These are phyloP conservation scores for Tineola bisselliella DNA, from an alignment of 2,888 invertebrate species.

Conservation along the genomic window DNA sequence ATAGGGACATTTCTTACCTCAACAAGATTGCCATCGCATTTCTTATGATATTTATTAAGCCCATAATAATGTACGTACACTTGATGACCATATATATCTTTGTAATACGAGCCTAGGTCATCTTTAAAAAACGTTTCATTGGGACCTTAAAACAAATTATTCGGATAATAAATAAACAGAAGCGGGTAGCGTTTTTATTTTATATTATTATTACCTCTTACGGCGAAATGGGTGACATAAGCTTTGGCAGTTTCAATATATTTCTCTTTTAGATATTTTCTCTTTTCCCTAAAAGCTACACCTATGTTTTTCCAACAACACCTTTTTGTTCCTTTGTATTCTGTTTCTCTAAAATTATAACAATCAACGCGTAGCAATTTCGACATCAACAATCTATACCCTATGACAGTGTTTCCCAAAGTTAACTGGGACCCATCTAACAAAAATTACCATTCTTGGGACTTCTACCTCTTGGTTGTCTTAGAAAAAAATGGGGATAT, in stretches of 20 bases:
- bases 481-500: too few species aligned
- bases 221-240: conserved; percentile 37
- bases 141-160: too few species aligned
- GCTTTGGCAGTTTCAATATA: conserved; percentile 28
- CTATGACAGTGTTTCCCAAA: too few species aligned
- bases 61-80: conserved; percentile 38
- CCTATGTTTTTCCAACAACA: conserved; percentile 29
- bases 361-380: too few species aligned
- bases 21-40: conserved; percentile 30
- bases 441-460: too few species aligned
- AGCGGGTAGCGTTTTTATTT: background rate
- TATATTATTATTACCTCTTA: conserved; percentile 30
- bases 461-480: too few species aligned
- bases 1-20: conserved; percentile 23
- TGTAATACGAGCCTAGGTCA: background rate
- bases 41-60: conserved; percentile 29
- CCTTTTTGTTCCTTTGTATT: conserved; percentile 25
- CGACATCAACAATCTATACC: too few species aligned
- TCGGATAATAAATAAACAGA: too few species aligned
- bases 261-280: conserved; percentile 23
- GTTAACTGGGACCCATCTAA: too few species aligned
- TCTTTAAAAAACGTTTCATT: background rate
- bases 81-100: conserved; percentile 43
- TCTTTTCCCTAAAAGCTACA: conserved; percentile 21
- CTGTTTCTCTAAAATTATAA: conserved; percentile 25